Conservation (phyloP, 2,888 invertebrate species). For the Lasioglossum pauxillum region DNA sequence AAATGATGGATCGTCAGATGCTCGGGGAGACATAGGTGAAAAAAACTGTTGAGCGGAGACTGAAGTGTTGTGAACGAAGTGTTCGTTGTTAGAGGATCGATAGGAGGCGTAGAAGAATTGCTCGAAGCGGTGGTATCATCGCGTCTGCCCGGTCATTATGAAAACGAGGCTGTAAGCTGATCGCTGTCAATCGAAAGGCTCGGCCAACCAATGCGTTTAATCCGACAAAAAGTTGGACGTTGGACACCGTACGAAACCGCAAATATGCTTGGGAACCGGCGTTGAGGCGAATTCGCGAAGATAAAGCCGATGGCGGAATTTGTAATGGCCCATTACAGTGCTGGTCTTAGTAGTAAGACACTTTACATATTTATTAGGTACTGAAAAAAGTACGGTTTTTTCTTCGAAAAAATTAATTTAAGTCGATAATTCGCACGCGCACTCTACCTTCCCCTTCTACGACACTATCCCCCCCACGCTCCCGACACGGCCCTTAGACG, state of each 20-base stretch:
- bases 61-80: neutral
- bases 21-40: neutral
- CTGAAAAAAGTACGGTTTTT: neutral
- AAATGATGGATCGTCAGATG: slow-evolving; percentile 18
- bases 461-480: no score
- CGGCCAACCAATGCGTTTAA: slow-evolving; percentile 72
- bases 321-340: neutral
- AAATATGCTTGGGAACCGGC: slow-evolving; percentile 48
- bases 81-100: slow-evolving; percentile 22
- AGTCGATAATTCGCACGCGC: neutral
- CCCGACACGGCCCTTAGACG: no score
- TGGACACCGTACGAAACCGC: slow-evolving; percentile 70
- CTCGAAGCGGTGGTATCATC: slow-evolving; percentile 28
- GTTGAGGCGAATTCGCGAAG: neutral
- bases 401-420: neutral
- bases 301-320: neutral
- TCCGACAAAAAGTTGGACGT: slow-evolving; percentile 69
- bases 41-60: slow-evolving; percentile 14
- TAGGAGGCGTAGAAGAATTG: slow-evolving; percentile 21
- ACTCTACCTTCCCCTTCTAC: no score
- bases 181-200: slow-evolving; percentile 57
- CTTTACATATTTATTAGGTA: neutral
- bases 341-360: neutral
- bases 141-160: slow-evolving; percentile 37
- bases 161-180: slow-evolving; percentile 44